These are phyloP conservation scores for Coryphaenoides rupestris DNA, from an alignment of 2,113 vertebrate genomes.

Conservation along the genomic window DNA sequence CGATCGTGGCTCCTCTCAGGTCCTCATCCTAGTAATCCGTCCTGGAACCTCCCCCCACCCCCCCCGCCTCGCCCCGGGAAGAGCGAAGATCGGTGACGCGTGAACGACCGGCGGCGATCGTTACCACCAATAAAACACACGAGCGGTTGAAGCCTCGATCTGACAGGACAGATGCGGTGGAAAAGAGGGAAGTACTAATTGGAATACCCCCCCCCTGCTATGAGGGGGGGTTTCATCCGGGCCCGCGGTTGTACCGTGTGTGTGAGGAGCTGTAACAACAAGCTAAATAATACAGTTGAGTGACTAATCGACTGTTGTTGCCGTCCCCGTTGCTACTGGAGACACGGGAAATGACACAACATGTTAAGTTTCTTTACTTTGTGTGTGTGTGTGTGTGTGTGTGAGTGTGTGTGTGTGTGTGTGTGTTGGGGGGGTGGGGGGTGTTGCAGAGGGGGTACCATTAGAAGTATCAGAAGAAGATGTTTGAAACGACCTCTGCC, in stretches of 20 bases:
- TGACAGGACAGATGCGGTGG: constrained; percentile 41
- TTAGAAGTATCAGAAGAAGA: background rate
- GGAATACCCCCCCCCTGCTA: constrained; percentile 24
- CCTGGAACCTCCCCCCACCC: too few species aligned
- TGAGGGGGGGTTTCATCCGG: constrained; percentile 4
- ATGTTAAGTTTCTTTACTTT: too few species aligned
- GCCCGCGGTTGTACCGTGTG: constrained; percentile 16
- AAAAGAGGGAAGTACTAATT: constrained; percentile 15
- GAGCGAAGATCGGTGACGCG: constrained; percentile 30
- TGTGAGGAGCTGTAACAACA: constrained; percentile 29
- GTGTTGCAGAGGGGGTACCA: constrained; percentile 15
- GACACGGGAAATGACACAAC: too few species aligned
- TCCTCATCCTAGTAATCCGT: constrained; percentile 33
- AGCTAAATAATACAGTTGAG: constrained; percentile 14
- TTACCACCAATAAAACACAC: constrained; percentile 56
- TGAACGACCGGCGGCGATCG: constrained; percentile 59
- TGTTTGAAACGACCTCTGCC: too few species aligned
- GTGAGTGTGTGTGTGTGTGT: constrained; percentile 29
- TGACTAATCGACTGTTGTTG: too few species aligned
- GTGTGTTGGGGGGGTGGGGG: constrained; percentile 10
- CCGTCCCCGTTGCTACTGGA: too few species aligned
- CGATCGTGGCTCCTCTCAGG: background rate
- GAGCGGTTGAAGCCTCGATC: constrained; percentile 41
- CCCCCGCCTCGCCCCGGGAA: constrained; percentile 24
- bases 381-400: too few species aligned